phyloP scores from a whole-genome alignment of 1,140 invertebrate species.

The Drosophila saltans region DNA sequence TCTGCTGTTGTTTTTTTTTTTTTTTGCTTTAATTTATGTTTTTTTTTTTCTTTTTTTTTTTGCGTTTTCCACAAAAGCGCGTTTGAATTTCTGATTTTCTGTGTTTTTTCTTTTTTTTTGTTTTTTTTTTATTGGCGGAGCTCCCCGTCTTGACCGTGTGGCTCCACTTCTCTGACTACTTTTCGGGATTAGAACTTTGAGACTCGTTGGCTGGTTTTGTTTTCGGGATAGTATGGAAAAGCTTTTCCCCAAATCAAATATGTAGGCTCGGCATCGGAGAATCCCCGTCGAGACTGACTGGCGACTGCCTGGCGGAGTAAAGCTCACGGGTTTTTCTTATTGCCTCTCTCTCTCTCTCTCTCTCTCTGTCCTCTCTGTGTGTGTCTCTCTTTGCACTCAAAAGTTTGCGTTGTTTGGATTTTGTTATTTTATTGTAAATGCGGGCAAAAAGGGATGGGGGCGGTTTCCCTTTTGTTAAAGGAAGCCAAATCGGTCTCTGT shows the following conservation, averaged over 20 bases:
- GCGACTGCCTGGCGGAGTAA: conserved; percentile 63
- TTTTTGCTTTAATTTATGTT: conserved; percentile 4
- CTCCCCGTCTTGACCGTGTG: conserved; percentile 77
- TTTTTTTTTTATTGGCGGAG: conserved; percentile 50
- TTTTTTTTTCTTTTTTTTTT: conserved; percentile 37
- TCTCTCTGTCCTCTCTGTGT: conserved; percentile 8
- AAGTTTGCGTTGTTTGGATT: conserved; percentile 79
- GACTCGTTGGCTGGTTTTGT: conserved; percentile 38
- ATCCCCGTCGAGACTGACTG: conserved; percentile 50
- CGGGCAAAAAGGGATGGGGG: conserved; percentile 11
- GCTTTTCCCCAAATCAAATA: conserved; percentile 70
- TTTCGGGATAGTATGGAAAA: conserved; percentile 54
- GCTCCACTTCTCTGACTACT: conserved; percentile 81
- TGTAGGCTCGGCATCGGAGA: conserved; percentile 55
- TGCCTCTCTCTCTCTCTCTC: conserved; percentile 15
- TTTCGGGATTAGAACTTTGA: conserved; percentile 42
- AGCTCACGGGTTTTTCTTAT: conserved; percentile 21
- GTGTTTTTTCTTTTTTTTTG: not conserved
- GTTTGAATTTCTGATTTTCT: conserved; percentile 32
- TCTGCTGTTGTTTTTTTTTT: not conserved
- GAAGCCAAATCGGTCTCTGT: not conserved
- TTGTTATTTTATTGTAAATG: conserved; percentile 75
- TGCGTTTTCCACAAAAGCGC: conserved; percentile 60
- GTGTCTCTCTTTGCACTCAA: conserved; percentile 68
- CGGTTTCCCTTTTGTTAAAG: no score